phyloP scores from a whole-genome alignment of 1,140 invertebrate species.

The Lanistes nyassanus region DNA sequence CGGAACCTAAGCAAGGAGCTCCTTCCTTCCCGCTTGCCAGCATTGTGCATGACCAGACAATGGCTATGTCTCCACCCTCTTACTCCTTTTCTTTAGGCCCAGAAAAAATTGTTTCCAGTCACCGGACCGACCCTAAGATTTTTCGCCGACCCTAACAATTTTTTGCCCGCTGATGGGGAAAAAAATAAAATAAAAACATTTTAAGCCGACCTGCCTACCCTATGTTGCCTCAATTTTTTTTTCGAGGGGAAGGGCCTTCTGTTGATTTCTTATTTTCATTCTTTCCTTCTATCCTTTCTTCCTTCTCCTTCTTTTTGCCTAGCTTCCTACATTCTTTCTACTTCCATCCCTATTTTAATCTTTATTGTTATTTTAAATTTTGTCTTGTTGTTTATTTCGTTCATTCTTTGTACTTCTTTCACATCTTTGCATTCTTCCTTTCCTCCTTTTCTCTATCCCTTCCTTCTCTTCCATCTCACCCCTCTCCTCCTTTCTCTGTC shows the following conservation, averaged over 20 bases:
- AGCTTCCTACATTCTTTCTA: background rate
- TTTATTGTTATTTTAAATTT: background rate
- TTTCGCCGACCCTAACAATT: no score
- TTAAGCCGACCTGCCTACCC: no score
- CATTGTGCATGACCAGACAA: background rate
- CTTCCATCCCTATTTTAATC: background rate
- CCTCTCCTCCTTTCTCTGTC: background rate
- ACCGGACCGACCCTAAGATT: no score
- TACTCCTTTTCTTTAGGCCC: no score
- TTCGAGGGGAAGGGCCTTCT: no score
- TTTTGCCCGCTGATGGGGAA: no score
- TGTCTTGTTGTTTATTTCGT: no score
- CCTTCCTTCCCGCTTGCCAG: no score
- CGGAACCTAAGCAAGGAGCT: background rate
- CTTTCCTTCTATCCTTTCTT: background rate
- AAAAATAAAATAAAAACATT: no score
- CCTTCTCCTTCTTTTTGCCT: background rate
- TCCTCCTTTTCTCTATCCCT: background rate
- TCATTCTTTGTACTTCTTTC: background rate
- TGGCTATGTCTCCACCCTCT: background rate
- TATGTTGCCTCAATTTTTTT: no score
- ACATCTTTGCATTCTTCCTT: background rate
- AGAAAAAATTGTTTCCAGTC: no score
- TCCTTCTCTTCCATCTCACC: background rate
- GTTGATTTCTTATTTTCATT: no score